A percentile compares a stretch with the other conserved stretches of the same genome.
Conservation (phyloP, 2,797 vertebrate species). For the Fundulus diaphanus region DNA sequence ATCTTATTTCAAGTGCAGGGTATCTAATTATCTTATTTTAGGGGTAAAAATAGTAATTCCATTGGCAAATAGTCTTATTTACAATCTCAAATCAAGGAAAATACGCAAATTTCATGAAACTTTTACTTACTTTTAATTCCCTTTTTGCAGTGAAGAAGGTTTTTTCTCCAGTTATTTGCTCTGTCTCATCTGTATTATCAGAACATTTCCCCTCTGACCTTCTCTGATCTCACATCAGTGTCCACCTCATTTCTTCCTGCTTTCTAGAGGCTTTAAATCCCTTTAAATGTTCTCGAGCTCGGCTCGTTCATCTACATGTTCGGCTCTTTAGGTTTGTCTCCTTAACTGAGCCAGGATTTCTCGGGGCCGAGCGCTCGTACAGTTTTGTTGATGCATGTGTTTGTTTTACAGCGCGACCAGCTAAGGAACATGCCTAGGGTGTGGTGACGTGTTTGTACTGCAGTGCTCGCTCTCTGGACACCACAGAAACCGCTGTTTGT, state of each 20-base stretch:
- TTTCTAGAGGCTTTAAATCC: constrained; percentile 47
- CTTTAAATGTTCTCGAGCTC: constrained; percentile 46
- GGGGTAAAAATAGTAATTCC: no score
- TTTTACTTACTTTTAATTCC: no score
- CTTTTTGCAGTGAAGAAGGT: neutral
- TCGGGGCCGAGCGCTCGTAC: constrained; percentile 24
- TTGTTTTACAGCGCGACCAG: neutral
- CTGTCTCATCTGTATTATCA: no score
- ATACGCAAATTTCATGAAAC: no score
- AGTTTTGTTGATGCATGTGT: constrained; percentile 19
- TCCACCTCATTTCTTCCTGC: constrained; percentile 30
- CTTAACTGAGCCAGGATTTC: constrained; percentile 17
- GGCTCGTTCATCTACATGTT: constrained; percentile 62
- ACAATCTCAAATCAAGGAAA: no score
- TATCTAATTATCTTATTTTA: no score
- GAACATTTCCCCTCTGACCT: no score
- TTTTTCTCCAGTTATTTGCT: neutral
- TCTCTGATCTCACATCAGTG: neutral
- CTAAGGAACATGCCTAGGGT: neutral
- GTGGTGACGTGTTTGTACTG: constrained; percentile 1
- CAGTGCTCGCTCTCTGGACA: constrained; percentile 26
- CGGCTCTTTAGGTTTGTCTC: constrained; percentile 11
- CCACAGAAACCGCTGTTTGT: constrained; percentile 9
- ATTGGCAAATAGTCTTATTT: no score
- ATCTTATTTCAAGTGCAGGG: no score